These are phyloP conservation scores for Xestia c-nigrum DNA, from an alignment of 2,888 invertebrate genomes.

Conservation along the genomic window DNA sequence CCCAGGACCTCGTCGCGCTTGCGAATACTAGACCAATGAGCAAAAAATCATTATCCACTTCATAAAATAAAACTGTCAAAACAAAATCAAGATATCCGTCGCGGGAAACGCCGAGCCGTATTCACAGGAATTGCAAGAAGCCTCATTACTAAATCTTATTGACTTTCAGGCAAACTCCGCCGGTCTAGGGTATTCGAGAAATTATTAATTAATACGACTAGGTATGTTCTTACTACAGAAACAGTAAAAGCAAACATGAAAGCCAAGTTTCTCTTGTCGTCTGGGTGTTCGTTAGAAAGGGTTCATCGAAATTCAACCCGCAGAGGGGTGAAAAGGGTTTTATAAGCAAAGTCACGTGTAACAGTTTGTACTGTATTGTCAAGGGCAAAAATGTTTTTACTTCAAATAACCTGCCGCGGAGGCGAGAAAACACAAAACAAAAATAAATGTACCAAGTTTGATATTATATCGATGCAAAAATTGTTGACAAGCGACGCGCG, in stretches of 20 bases:
- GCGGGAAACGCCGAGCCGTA: neutral
- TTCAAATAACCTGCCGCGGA: neutral
- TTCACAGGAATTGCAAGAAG: slow-evolving; percentile 27
- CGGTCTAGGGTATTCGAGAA: neutral
- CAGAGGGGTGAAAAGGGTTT: slow-evolving; percentile 2
- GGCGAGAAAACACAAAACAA: too few relatives aligned
- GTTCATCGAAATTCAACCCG: slow-evolving; percentile 12
- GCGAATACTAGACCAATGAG: neutral
- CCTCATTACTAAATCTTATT: slow-evolving; percentile 13
- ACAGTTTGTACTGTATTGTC: neutral
- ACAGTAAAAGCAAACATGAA: neutral
- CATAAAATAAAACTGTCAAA: too few relatives aligned
- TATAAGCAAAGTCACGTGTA: neutral
- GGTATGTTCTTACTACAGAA: neutral
- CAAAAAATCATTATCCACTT: neutral
- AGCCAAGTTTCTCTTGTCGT: neutral
- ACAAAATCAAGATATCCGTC: slow-evolving; percentile 6
- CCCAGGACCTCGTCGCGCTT: too few relatives aligned
- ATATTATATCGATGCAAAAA: too few relatives aligned
- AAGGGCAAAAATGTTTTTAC: neutral
- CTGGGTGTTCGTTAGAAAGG: slow-evolving; percentile 26
- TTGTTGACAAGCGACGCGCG: too few relatives aligned
- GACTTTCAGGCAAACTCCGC: neutral
- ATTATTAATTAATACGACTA: neutral
- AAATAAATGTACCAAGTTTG: too few relatives aligned